Evolutionary conservation across 2,888 invertebrate species (phyloP), one percentile per base, ranked within the genome.

Genomic region (Drosophila bunnanda): DNA sequence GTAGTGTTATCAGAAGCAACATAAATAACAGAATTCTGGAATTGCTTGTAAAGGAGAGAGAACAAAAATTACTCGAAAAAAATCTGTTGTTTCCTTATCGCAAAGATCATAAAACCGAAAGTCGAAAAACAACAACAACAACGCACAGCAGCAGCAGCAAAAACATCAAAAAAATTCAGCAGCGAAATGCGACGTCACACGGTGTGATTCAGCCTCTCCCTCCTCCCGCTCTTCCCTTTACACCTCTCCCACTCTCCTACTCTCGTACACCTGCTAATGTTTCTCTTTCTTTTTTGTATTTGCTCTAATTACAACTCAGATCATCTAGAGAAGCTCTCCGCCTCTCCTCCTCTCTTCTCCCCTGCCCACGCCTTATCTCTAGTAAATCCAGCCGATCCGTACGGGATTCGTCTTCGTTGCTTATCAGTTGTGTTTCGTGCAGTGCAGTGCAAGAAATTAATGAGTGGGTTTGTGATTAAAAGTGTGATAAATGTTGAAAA

Each of bases 251-350:
- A 69, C 79, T 62, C 65, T 46, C 15, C 50, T 34, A 7, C 39
- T 20, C 36, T 38, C 46, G 36, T 67, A 82, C 69, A 82, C 69
- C 82, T 88, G 82, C 59, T 85, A 82, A 88, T 88, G 65, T 79
- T 62, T 68, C 0, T 44, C 15, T 2, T 10, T 50, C 32, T 30
- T 52, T 44, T 30, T 66, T 70, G 71, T 80, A 71, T 73, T 52
- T 73, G 68, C 82, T 81, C 81, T 80, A 81, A 85, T 82, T 85
- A 77, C 46, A 66, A 59, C 43, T 50, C 65, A 50, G 55, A 20
- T 53, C 44, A 58, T 34, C 66, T 76, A 73, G 70, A 61, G 32
- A 30, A 55, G 43, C 57, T 41, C 71, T 8, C 64, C n/a, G n/a
- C n/a, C n/a, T n/a, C n/a, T n/a, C 25, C 25, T 25, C 25, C 25